Evolutionary conservation across 2,888 invertebrate species (phyloP).

Genomic region (Odiellus spinosus): DNA sequence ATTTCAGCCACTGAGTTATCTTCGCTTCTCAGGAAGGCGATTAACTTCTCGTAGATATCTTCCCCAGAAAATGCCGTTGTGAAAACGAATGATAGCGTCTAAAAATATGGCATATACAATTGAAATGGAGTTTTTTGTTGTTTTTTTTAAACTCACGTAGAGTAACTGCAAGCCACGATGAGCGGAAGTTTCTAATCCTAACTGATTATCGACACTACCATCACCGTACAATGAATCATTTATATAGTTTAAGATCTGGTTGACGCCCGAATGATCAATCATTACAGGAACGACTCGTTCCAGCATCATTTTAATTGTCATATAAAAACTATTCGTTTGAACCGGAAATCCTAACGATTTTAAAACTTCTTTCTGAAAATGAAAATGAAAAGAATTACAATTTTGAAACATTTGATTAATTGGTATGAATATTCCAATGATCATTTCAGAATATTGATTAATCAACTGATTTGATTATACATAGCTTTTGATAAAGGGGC

Average conservation of each 20-base stretch:
- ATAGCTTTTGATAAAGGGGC: too few species aligned
- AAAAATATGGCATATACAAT: too few species aligned
- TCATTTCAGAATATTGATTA: too few species aligned
- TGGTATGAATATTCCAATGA: too few species aligned
- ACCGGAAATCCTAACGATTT: conserved; percentile 87
- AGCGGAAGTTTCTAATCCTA: conserved; percentile 60
- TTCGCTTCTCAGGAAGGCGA: conserved; percentile 59
- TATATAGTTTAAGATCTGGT: conserved; percentile 18
- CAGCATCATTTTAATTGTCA: conserved; percentile 83
- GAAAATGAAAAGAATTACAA: not conserved
- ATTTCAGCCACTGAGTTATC: conserved; percentile 62
- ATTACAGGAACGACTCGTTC: conserved; percentile 91
- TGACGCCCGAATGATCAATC: conserved; percentile 67
- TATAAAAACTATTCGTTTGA: conserved; percentile 88
- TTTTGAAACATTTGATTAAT: too few species aligned
- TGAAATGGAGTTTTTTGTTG: too few species aligned
- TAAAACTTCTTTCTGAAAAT: conserved; percentile 45
- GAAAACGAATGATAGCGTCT: conserved; percentile 78
- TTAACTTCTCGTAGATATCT: conserved; percentile 48
- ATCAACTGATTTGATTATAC: too few species aligned
- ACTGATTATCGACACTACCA: conserved; percentile 29
- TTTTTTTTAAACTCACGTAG: conserved; percentile 49
- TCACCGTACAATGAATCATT: conserved; percentile 20
- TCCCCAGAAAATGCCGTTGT: conserved; percentile 80
- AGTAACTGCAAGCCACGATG: conserved; percentile 76